Conservation (phyloP, 2,797 vertebrate species). For the Halcyon chelicuti region DNA sequence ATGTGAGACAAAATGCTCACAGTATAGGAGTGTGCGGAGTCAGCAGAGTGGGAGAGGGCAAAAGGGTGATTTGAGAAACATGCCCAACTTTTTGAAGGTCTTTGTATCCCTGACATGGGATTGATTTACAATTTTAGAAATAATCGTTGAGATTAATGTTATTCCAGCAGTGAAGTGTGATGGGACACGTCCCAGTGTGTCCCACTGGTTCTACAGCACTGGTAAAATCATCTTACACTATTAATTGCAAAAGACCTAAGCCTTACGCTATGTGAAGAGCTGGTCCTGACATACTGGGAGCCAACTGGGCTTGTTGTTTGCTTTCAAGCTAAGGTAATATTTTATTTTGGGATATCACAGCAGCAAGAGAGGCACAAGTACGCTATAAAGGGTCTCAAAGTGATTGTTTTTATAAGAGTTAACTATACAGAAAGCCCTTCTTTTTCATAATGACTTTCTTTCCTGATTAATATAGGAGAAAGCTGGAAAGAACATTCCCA, state of each 20-base stretch:
- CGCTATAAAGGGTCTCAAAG: background rate
- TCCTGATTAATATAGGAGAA: background rate
- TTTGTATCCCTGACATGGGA: conserved; percentile 52
- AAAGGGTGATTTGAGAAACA: conserved; percentile 57
- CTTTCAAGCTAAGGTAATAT: conserved; percentile 1
- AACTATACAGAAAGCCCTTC: background rate
- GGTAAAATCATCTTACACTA: background rate
- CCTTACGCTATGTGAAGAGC: background rate
- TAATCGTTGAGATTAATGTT: conserved; percentile 40
- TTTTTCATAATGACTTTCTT: background rate
- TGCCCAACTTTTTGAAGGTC: conserved; percentile 9
- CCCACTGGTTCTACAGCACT: background rate
- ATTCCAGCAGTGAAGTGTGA: conserved; percentile 10
- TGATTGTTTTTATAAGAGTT: background rate
- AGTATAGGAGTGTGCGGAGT: conserved; percentile 14
- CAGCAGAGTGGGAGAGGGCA: conserved; percentile 29
- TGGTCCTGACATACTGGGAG: background rate
- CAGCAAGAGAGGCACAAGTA: background rate
- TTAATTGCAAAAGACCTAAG: background rate
- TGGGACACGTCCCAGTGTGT: background rate
- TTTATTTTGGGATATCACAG: conserved; percentile 11
- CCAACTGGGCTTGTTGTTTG: background rate
- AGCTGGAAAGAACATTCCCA: background rate
- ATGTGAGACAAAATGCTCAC: conserved; percentile 49
- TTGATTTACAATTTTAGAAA: conserved; percentile 57